Evolutionary conservation across 2,113 vertebrate species (phyloP), one percentile per base, ranked within the genome.

Genomic region (Chaetodon auriga): DNA sequence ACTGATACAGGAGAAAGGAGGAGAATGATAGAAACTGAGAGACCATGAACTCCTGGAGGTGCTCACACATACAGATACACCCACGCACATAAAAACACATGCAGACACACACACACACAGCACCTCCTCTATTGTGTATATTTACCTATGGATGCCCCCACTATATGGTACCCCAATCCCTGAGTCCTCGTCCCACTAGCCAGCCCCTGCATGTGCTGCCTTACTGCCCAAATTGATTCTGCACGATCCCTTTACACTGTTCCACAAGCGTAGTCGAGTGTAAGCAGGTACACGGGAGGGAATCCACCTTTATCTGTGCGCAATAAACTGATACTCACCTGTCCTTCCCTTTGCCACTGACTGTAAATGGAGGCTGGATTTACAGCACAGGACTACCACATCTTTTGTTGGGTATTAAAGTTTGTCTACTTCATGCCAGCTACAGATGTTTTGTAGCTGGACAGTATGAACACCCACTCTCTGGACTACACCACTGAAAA

Each of bases 111-210:
- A 69, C 54, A 55, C 81, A 88, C 84, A 82, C n/a, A 69, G 74
- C 88, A 91, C 93, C 88, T 90, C 89, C 88, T 90, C 66, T 79
- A 85, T 88, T 91, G 84, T 94, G 92, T 93, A 94, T 93, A 94
- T 94, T 95, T 95, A 92, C 92, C 93, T 80, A 83, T 86, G 90
- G 81, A 90, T 90, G 82, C 78, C 74, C 84, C 89, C 83, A 86
- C 78, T 83, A 81, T 79, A 87, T 49, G 69, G 76, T 81, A 77
- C 64, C 81, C 84, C 61, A 25, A 45, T 41, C 61, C 85, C 68
- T 14, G 63, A 86, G 38, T 71, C 84, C 66, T 86, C 25, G 14
- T 75, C 73, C 85, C 75, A 69, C n/a, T 70, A 78, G 76, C 70
- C 78, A 82, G 77, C 82, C 86, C 87, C 82, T 89, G 93, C 92